These are phyloP conservation scores for Corydoras sp. DNA, from an alignment of 2,113 vertebrate species.

Conservation along the genomic window DNA sequence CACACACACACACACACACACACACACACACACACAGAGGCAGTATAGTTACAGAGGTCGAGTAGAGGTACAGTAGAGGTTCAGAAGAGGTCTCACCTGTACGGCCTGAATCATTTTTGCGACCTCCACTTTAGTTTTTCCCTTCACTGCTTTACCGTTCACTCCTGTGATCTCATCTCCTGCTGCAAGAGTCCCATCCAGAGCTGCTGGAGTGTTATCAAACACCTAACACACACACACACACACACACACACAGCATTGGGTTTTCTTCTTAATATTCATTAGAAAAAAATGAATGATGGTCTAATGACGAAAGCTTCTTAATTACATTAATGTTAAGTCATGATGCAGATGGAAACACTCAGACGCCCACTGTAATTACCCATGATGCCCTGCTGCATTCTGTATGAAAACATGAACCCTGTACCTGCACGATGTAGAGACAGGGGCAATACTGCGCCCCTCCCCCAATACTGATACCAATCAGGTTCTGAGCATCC, in stretches of 20 bases:
- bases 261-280: too few relatives aligned
- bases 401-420: not conserved
- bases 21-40: not conserved
- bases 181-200: slow-evolving; percentile 86
- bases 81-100: slow-evolving; percentile 67
- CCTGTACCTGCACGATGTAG: slow-evolving; percentile 92
- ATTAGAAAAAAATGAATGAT: too few relatives aligned
- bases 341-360: too few relatives aligned
- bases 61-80: too few relatives aligned
- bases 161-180: slow-evolving; percentile 96
- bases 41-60: not conserved
- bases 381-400: not conserved
- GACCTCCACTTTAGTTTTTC: slow-evolving; percentile 96
- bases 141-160: slow-evolving; percentile 90
- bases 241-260: slow-evolving; percentile 6
- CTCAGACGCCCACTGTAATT: too few relatives aligned
- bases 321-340: too few relatives aligned
- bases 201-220: slow-evolving; percentile 89
- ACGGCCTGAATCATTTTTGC: slow-evolving; percentile 98
- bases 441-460: slow-evolving; percentile 97
- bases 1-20: slow-evolving; percentile 4
- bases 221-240: slow-evolving; percentile 74
- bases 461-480: slow-evolving; percentile 96
- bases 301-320: too few relatives aligned
- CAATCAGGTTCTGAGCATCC: slow-evolving; percentile 90